phyloP scores from a whole-genome alignment of 2,888 invertebrate species.

The Erebia epiphron region DNA sequence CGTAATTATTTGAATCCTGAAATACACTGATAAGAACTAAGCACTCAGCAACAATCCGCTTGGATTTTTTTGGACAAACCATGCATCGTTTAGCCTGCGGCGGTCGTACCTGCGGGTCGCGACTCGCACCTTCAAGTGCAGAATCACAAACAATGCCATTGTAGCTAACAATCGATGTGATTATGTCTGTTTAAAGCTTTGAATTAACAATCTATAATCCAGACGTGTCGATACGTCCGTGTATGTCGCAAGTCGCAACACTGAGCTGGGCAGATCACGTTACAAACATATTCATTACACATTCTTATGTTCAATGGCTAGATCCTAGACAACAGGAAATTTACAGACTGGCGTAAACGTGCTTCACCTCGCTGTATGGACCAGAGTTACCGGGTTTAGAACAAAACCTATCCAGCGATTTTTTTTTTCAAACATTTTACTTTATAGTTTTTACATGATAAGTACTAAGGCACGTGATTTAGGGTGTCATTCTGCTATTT shows the following conservation, averaged over 20 bases:
- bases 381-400: too few species aligned
- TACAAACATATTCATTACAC: slow-evolving; percentile 19
- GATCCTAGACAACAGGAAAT: not conserved
- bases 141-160: slow-evolving; percentile 27
- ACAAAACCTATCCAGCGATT: too few species aligned
- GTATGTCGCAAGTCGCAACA: slow-evolving; percentile 17
- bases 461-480: too few species aligned
- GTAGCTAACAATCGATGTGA: slow-evolving; percentile 23
- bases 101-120: not conserved
- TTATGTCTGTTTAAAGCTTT: slow-evolving; percentile 29
- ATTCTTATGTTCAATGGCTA: slow-evolving; percentile 10
- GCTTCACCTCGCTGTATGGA: too few species aligned
- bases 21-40: too few species aligned
- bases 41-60: not conserved
- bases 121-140: not conserved
- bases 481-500: too few species aligned
- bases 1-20: too few species aligned
- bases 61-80: not conserved
- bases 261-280: slow-evolving; percentile 17
- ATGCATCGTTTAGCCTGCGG: not conserved
- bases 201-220: slow-evolving; percentile 35
- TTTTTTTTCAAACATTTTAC: too few species aligned
- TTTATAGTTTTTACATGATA: too few species aligned
- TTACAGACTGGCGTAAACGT: not conserved
- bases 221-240: slow-evolving; percentile 26